Evolutionary conservation across 1,140 invertebrate genomes (phyloP).

Genomic region (Cyrtorhinus lividipennis): DNA sequence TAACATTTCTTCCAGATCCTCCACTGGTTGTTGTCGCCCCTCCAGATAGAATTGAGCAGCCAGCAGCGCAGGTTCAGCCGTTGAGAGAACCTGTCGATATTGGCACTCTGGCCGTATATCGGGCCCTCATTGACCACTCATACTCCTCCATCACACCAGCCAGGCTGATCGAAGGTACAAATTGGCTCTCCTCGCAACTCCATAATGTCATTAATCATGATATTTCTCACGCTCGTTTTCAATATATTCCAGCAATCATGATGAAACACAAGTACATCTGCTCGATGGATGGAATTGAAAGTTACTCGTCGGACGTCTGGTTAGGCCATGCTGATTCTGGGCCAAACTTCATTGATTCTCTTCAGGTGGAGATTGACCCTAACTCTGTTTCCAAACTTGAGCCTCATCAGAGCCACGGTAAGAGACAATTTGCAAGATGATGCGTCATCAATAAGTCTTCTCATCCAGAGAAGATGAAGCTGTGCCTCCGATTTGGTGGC

Average conservation of each 20-base stretch:
- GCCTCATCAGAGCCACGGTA: too few species aligned
- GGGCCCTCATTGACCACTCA: background rate
- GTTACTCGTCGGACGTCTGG: background rate
- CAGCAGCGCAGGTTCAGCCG: too few species aligned
- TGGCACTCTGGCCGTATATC: background rate
- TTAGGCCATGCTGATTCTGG: too few species aligned
- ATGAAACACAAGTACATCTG: background rate
- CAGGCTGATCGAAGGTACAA: background rate
- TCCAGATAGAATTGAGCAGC: background rate
- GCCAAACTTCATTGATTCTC: background rate
- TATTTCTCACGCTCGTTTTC: background rate
- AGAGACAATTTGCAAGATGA: background rate
- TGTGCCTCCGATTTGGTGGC: too few species aligned
- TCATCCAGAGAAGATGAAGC: too few species aligned
- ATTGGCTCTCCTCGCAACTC: too few species aligned
- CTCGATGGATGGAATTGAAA: background rate
- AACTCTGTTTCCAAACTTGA: background rate
- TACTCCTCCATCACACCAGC: background rate
- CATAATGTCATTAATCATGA: background rate
- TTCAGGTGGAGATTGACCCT: too few species aligned
- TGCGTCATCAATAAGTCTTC: too few species aligned
- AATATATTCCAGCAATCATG: background rate
- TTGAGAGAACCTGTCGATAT: too few species aligned
- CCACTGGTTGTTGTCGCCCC: too few species aligned
- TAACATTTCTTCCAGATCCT: background rate